phyloP scores from a whole-genome alignment of 2,888 invertebrate genomes.

The Drosophila paranaensis region DNA sequence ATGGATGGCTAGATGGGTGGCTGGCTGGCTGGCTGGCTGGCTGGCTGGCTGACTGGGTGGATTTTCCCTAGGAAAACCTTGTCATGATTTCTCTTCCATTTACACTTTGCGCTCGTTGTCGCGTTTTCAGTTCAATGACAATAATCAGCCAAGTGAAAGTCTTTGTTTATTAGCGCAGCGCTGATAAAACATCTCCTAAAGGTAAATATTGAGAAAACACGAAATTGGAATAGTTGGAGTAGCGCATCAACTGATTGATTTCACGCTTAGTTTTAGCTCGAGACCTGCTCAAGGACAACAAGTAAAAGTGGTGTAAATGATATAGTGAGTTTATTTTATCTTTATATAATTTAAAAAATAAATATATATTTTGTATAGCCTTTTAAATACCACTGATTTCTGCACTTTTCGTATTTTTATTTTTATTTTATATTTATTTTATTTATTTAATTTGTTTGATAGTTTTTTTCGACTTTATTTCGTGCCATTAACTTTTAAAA shows the following conservation, averaged over 20 bases:
- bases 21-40: constrained; percentile 8
- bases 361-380: too few species aligned
- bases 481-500: too few species aligned
- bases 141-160: constrained; percentile 67
- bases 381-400: too few species aligned
- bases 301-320: too few species aligned
- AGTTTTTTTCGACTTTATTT: too few species aligned
- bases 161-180: constrained; percentile 68
- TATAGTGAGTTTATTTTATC: too few species aligned
- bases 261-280: neutral
- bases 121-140: constrained; percentile 66
- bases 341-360: too few species aligned
- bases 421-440: too few species aligned
- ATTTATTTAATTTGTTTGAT: too few species aligned
- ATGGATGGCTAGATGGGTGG: constrained; percentile 46
- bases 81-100: constrained; percentile 56
- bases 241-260: constrained; percentile 25
- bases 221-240: constrained; percentile 12
- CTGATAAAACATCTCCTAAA: constrained; percentile 36
- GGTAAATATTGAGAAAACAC: constrained; percentile 13
- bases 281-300: neutral
- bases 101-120: constrained; percentile 43
- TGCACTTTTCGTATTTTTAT: too few species aligned
- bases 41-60: neutral
- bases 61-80: constrained; percentile 12